Evolutionary conservation across 1,140 invertebrate species (phyloP).

Genomic region (Eubasilissa regina): DNA sequence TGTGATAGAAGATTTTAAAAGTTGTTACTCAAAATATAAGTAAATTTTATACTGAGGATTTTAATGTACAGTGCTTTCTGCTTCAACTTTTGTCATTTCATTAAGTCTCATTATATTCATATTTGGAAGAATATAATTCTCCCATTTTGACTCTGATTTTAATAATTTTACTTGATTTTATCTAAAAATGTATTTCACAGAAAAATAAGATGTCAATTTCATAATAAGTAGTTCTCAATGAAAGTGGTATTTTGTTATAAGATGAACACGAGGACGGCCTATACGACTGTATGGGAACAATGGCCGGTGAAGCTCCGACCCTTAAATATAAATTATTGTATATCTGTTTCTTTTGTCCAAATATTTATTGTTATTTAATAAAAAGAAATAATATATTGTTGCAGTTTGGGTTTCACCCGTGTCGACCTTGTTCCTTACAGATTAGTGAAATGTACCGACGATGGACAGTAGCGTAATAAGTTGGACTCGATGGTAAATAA

Average conservation of each 20-base stretch:
- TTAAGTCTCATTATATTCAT: too few relatives aligned
- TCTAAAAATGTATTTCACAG: too few relatives aligned
- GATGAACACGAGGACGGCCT: too few relatives aligned
- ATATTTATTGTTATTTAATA: constrained; percentile 34
- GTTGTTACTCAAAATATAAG: constrained; percentile 29
- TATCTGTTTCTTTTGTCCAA: neutral
- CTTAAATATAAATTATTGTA: constrained; percentile 2
- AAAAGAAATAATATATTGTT: constrained; percentile 27
- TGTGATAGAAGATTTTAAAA: constrained; percentile 35
- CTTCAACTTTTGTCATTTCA: constrained; percentile 1
- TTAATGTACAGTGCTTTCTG: constrained; percentile 35
- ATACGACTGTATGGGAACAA: neutral
- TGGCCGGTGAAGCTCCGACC: neutral
- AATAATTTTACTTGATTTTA: too few relatives aligned
- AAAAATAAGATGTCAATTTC: constrained; percentile 6
- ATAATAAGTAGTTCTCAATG: constrained; percentile 11
- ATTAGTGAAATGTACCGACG: too few relatives aligned
- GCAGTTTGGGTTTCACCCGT: neutral
- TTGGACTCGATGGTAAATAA: too few relatives aligned
- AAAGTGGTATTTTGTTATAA: neutral
- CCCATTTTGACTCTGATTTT: too few relatives aligned
- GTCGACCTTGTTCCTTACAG: neutral
- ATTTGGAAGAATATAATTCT: too few relatives aligned
- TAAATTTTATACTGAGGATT: constrained; percentile 39
- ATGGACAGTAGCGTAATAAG: too few relatives aligned